phyloP scores from a whole-genome alignment of 2,113 vertebrate genomes.

The Vulpes lagopus region DNA sequence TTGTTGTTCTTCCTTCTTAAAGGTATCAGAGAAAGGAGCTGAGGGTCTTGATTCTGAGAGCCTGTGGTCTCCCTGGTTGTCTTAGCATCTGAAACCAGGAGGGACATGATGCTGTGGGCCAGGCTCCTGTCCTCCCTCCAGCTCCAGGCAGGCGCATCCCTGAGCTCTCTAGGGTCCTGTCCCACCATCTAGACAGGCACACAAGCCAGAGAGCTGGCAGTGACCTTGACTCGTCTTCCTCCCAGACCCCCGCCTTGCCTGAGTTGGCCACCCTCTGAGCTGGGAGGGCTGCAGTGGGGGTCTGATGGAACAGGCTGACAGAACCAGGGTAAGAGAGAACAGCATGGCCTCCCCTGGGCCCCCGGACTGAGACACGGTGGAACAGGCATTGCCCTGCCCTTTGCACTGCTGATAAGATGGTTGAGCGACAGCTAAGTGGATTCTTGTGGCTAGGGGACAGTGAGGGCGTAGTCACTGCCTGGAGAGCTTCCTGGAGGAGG shows the following conservation, averaged over 20 bases:
- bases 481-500: constrained; percentile 23
- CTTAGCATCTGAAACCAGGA: fast-evolving
- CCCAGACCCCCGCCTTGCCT: neutral
- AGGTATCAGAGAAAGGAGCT: neutral
- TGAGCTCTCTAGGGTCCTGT: fast-evolving
- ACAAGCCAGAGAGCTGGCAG: neutral
- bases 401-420: no score
- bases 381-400: fast-evolving
- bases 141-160: neutral
- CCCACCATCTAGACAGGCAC: neutral
- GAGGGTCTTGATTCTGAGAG: neutral
- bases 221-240: neutral
- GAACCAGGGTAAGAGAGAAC: neutral
- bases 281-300: neutral
- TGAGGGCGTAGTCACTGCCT: neutral
- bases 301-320: neutral
- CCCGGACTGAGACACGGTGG: fast-evolving
- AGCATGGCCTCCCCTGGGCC: neutral
- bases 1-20: neutral
- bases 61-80: fast-evolving
- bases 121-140: neutral
- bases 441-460: no score
- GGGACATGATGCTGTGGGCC: fast-evolving
- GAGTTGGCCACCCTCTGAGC: neutral
- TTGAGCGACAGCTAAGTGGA: neutral